A percentile compares a stretch with the other conserved stretches of the same genome.
Evolutionary conservation across 2,113 vertebrate species (phyloP).

Genomic region (Mungos mungo): DNA sequence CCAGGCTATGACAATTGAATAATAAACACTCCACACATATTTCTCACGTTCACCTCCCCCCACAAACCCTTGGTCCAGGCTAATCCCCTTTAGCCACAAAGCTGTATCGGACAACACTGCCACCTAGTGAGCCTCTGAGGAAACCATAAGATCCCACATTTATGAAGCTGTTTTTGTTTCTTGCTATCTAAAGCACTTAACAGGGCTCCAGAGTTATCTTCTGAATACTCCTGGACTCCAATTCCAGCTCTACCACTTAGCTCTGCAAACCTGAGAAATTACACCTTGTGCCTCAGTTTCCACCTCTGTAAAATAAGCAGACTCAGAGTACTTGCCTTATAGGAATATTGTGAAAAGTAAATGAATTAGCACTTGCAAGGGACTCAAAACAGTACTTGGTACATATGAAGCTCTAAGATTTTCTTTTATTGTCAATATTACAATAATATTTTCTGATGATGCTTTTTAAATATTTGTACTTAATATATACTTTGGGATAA

Average conservation of each 20-base stretch:
- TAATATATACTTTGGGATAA: background rate
- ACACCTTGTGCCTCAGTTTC: background rate
- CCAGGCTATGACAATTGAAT: background rate
- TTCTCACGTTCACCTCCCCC: background rate
- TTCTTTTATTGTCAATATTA: background rate
- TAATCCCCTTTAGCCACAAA: background rate
- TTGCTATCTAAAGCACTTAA: background rate
- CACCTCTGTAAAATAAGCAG: background rate
- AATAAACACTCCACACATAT: background rate
- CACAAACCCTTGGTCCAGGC: background rate
- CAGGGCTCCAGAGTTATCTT: background rate
- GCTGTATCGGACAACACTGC: background rate
- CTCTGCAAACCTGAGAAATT: background rate
- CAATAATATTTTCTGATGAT: background rate
- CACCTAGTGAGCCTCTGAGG: background rate
- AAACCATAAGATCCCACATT: background rate
- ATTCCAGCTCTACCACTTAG: background rate
- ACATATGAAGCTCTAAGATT: background rate
- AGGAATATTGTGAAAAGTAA: background rate
- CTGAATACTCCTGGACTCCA: background rate
- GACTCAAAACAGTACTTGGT: background rate
- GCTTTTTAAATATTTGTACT: slow-evolving; percentile 5
- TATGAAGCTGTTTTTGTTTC: background rate
- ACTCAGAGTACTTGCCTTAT: background rate
- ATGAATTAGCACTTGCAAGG: background rate